phyloP scores from a whole-genome alignment of 2,113 vertebrate genomes.

The Neoarius graeffei region DNA sequence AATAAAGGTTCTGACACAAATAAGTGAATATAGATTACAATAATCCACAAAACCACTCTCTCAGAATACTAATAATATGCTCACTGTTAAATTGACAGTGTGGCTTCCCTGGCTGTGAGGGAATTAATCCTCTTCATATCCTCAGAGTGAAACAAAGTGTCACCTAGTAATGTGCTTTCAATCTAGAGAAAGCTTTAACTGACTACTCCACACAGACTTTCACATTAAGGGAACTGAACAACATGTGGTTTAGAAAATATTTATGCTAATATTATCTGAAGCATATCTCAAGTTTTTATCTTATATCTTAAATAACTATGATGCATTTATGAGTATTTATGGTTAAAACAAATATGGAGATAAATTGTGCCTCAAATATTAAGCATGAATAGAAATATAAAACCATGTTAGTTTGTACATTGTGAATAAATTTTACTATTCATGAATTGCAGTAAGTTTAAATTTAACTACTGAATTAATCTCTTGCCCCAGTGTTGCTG shows the following conservation, averaged over 20 bases:
- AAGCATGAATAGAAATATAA: neutral
- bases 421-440: neutral
- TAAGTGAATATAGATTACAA: conserved; percentile 43
- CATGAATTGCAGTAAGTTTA: neutral
- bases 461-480: neutral
- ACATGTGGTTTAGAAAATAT: neutral
- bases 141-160: neutral
- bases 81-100: conserved; percentile 17
- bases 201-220: neutral
- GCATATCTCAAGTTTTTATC: too few species aligned
- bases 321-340: neutral
- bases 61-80: conserved; percentile 18
- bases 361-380: neutral
- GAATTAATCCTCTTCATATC: conserved; percentile 13
- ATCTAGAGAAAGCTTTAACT: neutral
- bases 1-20: conserved; percentile 40
- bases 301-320: neutral
- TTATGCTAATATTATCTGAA: neutral
- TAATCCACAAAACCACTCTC: conserved; percentile 31
- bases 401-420: neutral
- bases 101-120: conserved; percentile 4
- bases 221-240: neutral
- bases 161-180: conserved; percentile 26
- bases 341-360: neutral
- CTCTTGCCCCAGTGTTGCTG: neutral